Evolutionary conservation across 2,797 vertebrate species (phyloP), one percentile per base, ranked within the genome.

Genomic region (Rhinatrema bivittatum): DNA sequence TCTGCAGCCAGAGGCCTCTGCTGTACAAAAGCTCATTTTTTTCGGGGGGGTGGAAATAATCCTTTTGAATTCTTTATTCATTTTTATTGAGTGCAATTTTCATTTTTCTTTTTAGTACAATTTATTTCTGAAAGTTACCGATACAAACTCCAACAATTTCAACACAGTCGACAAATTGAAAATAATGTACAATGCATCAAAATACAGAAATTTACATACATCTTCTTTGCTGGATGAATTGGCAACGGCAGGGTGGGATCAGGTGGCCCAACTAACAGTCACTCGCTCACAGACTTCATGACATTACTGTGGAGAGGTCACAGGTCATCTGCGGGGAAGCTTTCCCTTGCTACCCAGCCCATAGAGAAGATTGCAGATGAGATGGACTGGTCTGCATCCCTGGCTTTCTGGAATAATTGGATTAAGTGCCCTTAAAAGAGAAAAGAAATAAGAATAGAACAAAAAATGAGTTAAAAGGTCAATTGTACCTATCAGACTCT

Each of bases 81-180:
- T 71, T 84, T 84, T 86, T 87, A 84, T 84, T 83, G 79, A 84
- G 73, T 75, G 66, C 77, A 82, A 79, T 81, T 82, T 77, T 64
- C 29, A 46, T 28, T 37, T 50, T 28, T 37, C 65, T 70, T 69
- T 81, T 75, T 75, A 79, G 74, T 77, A 74, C 71, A 77, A 74
- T 70, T 69, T 68, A n/a, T 70, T 61, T 79, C 70, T 61, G 66
- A 79, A 81, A 68, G 41, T 75, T 78, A 77, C 77, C 66, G 64
- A 80, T 82, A 85, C 65, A 78, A 84, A 80, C 73, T 63, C 64
- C 44, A 72, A 82, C 74, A 74, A 70, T 73, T 79, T 72, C 65
- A 79, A 81, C 76, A 80, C 75, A 75, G 62, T 67, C 60, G 74
- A 75, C 76, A 71, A 74, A 79, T 46, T 36, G 56, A 57, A 70